phyloP scores from a whole-genome alignment of 2,113 vertebrate genomes.

The Procapra przewalskii region DNA sequence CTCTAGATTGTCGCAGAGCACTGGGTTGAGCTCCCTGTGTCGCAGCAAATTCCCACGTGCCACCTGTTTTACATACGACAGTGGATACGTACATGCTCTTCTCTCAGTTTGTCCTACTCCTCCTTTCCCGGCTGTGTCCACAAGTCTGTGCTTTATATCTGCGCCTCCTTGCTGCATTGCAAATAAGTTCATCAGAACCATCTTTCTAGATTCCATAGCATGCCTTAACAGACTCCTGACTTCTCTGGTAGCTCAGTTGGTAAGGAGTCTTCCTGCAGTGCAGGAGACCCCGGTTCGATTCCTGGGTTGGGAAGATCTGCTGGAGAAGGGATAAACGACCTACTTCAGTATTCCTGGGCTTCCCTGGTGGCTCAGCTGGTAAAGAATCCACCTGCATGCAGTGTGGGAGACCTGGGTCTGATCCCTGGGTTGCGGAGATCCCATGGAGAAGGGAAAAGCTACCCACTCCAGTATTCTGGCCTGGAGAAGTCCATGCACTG shows the following conservation, averaged over 20 bases:
- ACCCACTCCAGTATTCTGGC: background rate
- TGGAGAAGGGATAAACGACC: background rate
- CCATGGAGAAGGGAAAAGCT: background rate
- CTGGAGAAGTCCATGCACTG: background rate
- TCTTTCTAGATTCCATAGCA: background rate
- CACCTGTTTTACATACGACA: background rate
- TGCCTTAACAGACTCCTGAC: background rate
- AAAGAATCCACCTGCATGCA: background rate
- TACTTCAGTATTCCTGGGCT: background rate
- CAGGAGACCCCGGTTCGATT: background rate
- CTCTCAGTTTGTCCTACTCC: background rate
- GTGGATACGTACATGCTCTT: accelerated
- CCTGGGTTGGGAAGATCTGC: background rate
- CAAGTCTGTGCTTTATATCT: background rate
- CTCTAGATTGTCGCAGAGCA: background rate
- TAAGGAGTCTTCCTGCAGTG: background rate
- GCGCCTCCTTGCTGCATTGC: background rate
- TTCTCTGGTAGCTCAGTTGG: background rate
- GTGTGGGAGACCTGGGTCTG: accelerated
- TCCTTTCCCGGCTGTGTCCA: background rate
- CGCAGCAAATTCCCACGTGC: background rate
- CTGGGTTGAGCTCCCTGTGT: background rate
- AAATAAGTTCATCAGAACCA: background rate
- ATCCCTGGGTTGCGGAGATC: background rate
- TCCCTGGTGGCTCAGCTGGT: background rate